These are phyloP conservation scores for Oncorhynchus kisutch DNA, from an alignment of 2,113 vertebrate genomes.

Conservation along the genomic window DNA sequence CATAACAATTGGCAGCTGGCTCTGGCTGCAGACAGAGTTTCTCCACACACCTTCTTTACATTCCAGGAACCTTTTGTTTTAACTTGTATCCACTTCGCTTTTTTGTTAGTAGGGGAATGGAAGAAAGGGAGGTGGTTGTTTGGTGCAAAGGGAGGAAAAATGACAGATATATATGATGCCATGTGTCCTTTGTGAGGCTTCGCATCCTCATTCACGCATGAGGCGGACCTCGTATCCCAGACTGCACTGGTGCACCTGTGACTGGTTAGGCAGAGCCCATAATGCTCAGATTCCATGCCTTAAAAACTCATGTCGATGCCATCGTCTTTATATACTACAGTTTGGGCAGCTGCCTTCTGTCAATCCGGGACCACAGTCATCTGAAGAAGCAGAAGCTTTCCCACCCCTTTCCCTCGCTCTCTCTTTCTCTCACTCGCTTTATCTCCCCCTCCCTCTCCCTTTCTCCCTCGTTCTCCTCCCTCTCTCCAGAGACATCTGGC, in stretches of 20 bases:
- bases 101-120: constrained; percentile 22
- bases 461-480: constrained; percentile 29
- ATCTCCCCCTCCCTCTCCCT: constrained; percentile 48
- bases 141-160: background rate
- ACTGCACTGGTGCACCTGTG: constrained; percentile 80
- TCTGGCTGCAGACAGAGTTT: constrained; percentile 52
- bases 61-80: constrained; percentile 25
- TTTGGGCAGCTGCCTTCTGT: constrained; percentile 48
- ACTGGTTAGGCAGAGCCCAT: constrained; percentile 70
- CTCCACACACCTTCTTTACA: constrained; percentile 48
- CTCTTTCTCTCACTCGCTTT: too few species aligned
- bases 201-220: background rate
- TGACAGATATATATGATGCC: constrained; percentile 8
- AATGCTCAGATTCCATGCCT: constrained; percentile 69
- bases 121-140: constrained; percentile 18
- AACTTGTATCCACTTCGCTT: background rate
- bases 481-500: constrained; percentile 73
- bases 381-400: constrained; percentile 75
- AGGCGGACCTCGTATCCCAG: constrained; percentile 55
- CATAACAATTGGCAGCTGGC: constrained; percentile 52
- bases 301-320: constrained; percentile 75
- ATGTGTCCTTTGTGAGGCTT: constrained; percentile 2
- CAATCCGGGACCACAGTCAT: constrained; percentile 75
- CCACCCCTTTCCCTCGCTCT: constrained; percentile 59
- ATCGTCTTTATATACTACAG: constrained; percentile 77